Conservation (phyloP, 1,140 invertebrate genomes). For the Pygmarrhopalites habei region DNA sequence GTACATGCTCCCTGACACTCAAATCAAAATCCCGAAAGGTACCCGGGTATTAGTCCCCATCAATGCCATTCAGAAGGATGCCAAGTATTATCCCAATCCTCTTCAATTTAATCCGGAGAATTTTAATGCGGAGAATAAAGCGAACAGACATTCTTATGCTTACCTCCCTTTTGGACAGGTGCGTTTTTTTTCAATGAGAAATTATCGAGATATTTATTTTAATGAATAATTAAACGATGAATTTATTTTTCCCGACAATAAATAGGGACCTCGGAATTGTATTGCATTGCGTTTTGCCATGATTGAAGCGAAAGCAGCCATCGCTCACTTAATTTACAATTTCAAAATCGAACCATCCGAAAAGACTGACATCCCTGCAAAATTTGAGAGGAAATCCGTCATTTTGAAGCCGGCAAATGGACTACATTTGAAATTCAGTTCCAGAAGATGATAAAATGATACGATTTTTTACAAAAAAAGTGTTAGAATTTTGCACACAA, state of each 20-base stretch:
- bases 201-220: too few species aligned
- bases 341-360: constrained; percentile 18
- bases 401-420: constrained; percentile 14
- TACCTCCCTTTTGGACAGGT: constrained; percentile 49
- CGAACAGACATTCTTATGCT: constrained; percentile 40
- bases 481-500: too few species aligned
- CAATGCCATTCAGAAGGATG: constrained; percentile 54
- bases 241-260: too few species aligned
- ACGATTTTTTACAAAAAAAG: too few species aligned
- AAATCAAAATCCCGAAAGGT: constrained; percentile 45
- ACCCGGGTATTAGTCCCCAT: constrained; percentile 45
- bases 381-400: not conserved
- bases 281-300: constrained; percentile 39
- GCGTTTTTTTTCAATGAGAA: too few species aligned
- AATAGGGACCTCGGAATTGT: constrained; percentile 46
- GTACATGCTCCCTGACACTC: constrained; percentile 48
- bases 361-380: constrained; percentile 19
- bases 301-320: constrained; percentile 19
- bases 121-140: constrained; percentile 47
- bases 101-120: constrained; percentile 53
- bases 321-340: constrained; percentile 16
- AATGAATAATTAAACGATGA: too few species aligned
- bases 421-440: constrained; percentile 4
- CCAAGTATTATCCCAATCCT: constrained; percentile 54
- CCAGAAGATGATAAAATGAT: too few species aligned